phyloP scores from a whole-genome alignment of 1,140 invertebrate species.

The Asobara japonica region DNA sequence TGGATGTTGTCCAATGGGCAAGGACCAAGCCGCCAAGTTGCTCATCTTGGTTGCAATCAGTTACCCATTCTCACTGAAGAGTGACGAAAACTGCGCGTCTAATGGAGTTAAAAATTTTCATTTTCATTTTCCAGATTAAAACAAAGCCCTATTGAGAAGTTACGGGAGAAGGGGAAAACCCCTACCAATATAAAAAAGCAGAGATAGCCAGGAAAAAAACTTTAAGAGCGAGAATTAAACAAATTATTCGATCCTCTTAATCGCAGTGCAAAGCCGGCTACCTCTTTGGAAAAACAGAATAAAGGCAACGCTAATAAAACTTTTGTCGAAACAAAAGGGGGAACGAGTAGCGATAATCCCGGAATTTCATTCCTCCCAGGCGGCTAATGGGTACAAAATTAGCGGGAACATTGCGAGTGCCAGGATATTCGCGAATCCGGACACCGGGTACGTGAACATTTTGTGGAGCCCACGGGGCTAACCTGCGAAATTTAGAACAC shows the following conservation, averaged over 20 bases:
- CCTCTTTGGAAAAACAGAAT: not conserved
- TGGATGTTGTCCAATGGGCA: slow-evolving; percentile 30
- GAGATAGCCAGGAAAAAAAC: no score
- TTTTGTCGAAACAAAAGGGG: not conserved
- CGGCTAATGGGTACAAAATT: slow-evolving; percentile 5
- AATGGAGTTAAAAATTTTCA: no score
- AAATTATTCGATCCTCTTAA: not conserved
- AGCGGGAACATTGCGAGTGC: not conserved
- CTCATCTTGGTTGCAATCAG: not conserved
- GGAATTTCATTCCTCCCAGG: slow-evolving; percentile 10
- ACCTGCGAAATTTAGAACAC: slow-evolving; percentile 14
- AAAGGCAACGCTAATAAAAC: slow-evolving; percentile 10
- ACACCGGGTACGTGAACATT: not conserved
- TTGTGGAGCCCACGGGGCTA: slow-evolving; percentile 7
- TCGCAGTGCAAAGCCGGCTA: not conserved
- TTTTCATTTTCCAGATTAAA: no score
- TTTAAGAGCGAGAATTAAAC: slow-evolving; percentile 2
- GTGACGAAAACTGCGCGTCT: slow-evolving; percentile 31
- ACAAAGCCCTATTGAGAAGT: no score
- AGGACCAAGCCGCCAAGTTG: slow-evolving; percentile 32
- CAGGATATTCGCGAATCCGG: slow-evolving; percentile 4
- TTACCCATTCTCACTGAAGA: not conserved
- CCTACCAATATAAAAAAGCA: no score
- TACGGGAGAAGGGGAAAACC: no score
- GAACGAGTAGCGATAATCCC: not conserved